Conservation (phyloP, 1,140 invertebrate species). For the Drosophila subpulchrella region DNA sequence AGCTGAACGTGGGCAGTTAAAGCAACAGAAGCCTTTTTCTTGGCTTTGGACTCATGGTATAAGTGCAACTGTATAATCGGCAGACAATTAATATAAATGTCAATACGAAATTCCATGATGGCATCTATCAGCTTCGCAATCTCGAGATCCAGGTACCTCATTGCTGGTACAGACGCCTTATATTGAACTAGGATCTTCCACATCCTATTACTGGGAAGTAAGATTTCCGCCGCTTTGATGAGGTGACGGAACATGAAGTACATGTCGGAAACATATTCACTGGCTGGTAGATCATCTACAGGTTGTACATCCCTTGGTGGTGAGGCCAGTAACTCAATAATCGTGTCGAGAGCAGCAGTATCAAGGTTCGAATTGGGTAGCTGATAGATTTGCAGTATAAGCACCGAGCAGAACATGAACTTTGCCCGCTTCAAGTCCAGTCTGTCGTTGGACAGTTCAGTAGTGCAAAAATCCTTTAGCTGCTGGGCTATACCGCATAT, state of each 20-base stretch:
- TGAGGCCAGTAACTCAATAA: conserved; percentile 13
- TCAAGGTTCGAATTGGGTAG: conserved; percentile 11
- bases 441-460: conserved; percentile 2
- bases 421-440: conserved; percentile 25
- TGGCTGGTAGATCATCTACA: not conserved
- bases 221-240: not conserved
- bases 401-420: conserved; percentile 36
- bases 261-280: conserved; percentile 40
- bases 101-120: conserved; percentile 26
- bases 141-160: conserved; percentile 27
- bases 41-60: not conserved
- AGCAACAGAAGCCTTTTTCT: not conserved
- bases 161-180: not conserved
- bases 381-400: conserved; percentile 23
- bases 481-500: conserved; percentile 11
- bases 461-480: conserved; percentile 26
- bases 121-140: conserved; percentile 32
- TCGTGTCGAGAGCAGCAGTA: conserved; percentile 23
- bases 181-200: conserved; percentile 42
- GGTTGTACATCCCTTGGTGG: not conserved
- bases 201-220: conserved; percentile 46
- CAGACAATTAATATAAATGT: conserved; percentile 27
- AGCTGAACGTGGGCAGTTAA: conserved; percentile 32
- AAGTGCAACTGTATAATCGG: conserved; percentile 44
- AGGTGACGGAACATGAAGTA: conserved; percentile 37